Evolutionary conservation across 2,113 vertebrate genomes (phyloP).

Genomic region (Prionailurus bengalensis): DNA sequence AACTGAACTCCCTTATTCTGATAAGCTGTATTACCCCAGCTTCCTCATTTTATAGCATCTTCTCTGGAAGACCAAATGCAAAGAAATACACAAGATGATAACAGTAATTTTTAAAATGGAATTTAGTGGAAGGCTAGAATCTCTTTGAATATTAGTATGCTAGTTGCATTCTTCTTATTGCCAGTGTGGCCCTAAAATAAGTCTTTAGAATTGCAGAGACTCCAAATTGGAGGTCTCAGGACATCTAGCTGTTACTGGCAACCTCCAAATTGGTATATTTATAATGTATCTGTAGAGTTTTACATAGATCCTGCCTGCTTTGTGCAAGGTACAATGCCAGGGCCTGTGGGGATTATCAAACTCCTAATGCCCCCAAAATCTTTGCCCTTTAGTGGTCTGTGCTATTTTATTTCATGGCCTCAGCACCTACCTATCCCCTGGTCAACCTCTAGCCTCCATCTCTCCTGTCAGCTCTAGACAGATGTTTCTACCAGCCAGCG

Average conservation of each 20-base stretch:
- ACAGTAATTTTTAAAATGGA: conserved; percentile 9
- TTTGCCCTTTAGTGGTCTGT: not conserved
- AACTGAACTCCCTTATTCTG: conserved; percentile 14
- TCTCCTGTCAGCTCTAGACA: not conserved
- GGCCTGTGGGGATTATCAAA: not conserved
- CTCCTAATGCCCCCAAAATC: not conserved
- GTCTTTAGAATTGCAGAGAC: not conserved
- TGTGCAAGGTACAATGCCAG: not conserved
- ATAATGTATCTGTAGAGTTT: not conserved
- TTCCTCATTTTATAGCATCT: conserved; percentile 35
- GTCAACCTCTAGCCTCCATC: not conserved
- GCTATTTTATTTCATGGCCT: not conserved
- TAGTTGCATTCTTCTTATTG: not conserved
- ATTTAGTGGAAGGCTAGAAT: not conserved
- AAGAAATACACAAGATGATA: conserved; percentile 15
- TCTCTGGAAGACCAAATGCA: not conserved
- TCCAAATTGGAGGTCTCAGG: conserved; percentile 16
- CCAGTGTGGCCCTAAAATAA: conserved; percentile 14
- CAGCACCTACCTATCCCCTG: not conserved
- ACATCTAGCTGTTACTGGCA: not conserved
- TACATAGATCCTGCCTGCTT: not conserved
- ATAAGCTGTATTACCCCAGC: not conserved
- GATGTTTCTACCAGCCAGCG: not conserved
- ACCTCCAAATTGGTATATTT: not conserved
- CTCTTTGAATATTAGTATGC: not conserved